These are phyloP conservation scores for Acanthosepion esculentum DNA, from an alignment of 2,888 invertebrate species.

Conservation along the genomic window DNA sequence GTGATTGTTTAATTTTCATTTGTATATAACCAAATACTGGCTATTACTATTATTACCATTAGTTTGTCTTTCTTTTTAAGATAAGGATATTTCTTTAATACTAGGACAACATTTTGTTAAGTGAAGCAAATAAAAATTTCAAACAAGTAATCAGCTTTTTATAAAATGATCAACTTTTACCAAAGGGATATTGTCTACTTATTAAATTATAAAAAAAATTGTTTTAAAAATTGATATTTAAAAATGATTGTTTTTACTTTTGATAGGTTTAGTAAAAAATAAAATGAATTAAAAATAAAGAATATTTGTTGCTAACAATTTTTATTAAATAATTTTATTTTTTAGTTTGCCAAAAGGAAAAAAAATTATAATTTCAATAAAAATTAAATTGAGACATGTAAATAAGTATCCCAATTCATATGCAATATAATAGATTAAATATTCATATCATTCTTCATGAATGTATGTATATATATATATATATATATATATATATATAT, in stretches of 20 bases:
- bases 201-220: not conserved
- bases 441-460: not conserved
- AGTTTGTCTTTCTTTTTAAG: too few relatives aligned
- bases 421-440: not conserved
- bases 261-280: slow-evolving; percentile 22
- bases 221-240: not conserved
- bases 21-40: too few relatives aligned
- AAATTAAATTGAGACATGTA: not conserved
- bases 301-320: not conserved
- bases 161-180: too few relatives aligned
- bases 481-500: not conserved
- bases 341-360: not conserved
- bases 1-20: too few relatives aligned
- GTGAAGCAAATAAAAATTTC: too few relatives aligned
- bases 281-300: not conserved
- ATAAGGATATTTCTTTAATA: too few relatives aligned
- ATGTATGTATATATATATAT: not conserved
- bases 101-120: too few relatives aligned
- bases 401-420: not conserved
- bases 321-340: not conserved
- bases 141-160: too few relatives aligned
- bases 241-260: not conserved
- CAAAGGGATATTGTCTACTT: too few relatives aligned
- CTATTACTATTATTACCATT: too few relatives aligned
- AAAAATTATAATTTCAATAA: not conserved